A percentile compares a stretch with the other conserved stretches of the same genome.
Evolutionary conservation across 2,797 vertebrate species (phyloP).

Genomic region (Streptopelia turtur): DNA sequence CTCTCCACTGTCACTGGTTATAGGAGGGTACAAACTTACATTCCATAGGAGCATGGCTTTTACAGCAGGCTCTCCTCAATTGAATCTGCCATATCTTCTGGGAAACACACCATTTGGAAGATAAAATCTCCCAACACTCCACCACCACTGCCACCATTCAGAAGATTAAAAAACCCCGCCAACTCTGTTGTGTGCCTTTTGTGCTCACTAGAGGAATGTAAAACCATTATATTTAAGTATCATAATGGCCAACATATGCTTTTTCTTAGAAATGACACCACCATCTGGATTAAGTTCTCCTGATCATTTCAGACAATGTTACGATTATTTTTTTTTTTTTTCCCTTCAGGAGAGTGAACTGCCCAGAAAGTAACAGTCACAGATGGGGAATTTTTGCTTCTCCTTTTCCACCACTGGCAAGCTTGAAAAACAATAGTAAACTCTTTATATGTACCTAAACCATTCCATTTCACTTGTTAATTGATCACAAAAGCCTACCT

Average conservation of each 20-base stretch:
- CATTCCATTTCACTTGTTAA: conserved; percentile 5
- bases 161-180: conserved; percentile 75
- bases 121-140: conserved; percentile 71
- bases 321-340: conserved; percentile 63
- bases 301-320: conserved; percentile 81
- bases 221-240: conserved; percentile 85
- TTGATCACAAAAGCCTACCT: neutral
- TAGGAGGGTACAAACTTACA: conserved; percentile 68
- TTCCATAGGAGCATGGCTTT: conserved; percentile 44
- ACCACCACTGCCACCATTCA: conserved; percentile 61
- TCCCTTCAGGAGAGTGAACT: conserved; percentile 17
- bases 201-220: conserved; percentile 81
- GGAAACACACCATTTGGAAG: conserved; percentile 72
- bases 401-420: neutral
- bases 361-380: conserved; percentile 49
- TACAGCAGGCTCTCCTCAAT: conserved; percentile 66
- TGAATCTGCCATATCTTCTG: conserved; percentile 71
- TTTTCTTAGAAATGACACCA: conserved; percentile 82
- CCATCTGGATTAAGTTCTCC: conserved; percentile 84
- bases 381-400: conserved; percentile 50
- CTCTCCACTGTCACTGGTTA: conserved; percentile 51
- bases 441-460: neutral
- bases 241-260: conserved; percentile 86
- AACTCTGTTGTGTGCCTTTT: conserved; percentile 76
- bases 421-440: neutral